Evolutionary conservation across 2,888 invertebrate genomes (phyloP).

Genomic region (Mythimna impura): DNA sequence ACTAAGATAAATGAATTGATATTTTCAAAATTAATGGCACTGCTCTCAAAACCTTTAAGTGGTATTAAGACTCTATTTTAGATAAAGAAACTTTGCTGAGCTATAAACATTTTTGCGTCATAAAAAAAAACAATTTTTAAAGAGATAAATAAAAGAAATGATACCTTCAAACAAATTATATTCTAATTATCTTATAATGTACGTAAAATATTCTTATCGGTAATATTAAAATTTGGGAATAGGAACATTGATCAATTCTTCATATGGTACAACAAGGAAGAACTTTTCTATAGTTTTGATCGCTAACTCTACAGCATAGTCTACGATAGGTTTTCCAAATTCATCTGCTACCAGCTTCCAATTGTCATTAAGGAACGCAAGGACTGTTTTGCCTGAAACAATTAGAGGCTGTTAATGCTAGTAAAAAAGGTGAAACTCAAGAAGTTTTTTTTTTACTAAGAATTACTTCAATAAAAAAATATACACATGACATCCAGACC

Average conservation of each 20-base stretch:
- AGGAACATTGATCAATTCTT: constrained; percentile 83
- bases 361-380: constrained; percentile 83
- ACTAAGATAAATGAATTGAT: constrained; percentile 80
- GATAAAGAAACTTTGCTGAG: not conserved
- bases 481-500: no score
- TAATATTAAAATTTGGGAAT: constrained; percentile 69
- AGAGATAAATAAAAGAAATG: constrained; percentile 55
- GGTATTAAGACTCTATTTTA: constrained; percentile 22
- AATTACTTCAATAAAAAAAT: no score
- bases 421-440: constrained; percentile 7
- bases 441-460: no score
- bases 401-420: not conserved
- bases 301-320: constrained; percentile 84
- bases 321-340: constrained; percentile 86
- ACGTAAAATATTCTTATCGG: constrained; percentile 35
- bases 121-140: not conserved
- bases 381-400: constrained; percentile 82
- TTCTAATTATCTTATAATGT: constrained; percentile 26
- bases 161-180: constrained; percentile 31
- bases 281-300: constrained; percentile 83
- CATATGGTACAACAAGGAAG: constrained; percentile 82
- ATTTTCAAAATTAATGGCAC: constrained; percentile 38
- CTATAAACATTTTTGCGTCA: not conserved
- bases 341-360: constrained; percentile 84
- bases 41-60: constrained; percentile 23